Conservation (phyloP, 2,888 invertebrate species). For the Anodontia alba region DNA sequence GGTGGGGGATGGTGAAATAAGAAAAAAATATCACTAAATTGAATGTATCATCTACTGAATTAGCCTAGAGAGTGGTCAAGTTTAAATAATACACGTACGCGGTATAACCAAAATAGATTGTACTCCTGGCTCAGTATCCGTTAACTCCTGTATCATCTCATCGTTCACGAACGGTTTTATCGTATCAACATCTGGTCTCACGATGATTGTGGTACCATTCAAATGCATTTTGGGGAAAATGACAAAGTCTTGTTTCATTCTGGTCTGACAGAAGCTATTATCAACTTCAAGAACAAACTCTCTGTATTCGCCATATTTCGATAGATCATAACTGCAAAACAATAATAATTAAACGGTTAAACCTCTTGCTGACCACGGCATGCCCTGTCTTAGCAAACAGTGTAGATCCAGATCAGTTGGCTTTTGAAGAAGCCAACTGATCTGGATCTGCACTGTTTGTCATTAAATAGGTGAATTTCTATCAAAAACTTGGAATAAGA, state of each 20-base stretch:
- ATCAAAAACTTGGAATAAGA: no score
- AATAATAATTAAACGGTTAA: not conserved
- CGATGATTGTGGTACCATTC: constrained; percentile 47
- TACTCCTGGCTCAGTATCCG: constrained; percentile 31
- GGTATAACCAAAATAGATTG: constrained; percentile 53
- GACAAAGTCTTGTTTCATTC: constrained; percentile 44
- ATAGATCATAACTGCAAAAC: constrained; percentile 47
- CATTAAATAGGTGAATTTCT: no score
- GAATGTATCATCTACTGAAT: no score
- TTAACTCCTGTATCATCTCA: constrained; percentile 34
- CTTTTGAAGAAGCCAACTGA: no score
- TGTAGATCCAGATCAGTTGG: no score
- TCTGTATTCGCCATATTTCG: constrained; percentile 46
- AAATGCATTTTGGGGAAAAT: constrained; percentile 54
- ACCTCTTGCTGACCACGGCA: no score
- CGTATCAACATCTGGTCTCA: constrained; percentile 37
- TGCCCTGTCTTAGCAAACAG: no score
- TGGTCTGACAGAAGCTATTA: constrained; percentile 44
- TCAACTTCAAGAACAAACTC: constrained; percentile 45
- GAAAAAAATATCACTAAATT: no score
- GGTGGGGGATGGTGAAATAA: no score
- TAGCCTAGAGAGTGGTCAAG: no score
- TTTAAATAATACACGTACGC: constrained; percentile 42
- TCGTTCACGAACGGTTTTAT: constrained; percentile 38
- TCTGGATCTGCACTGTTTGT: no score